Conservation (phyloP, 2,113 vertebrate species). For the Festucalex cinctus region DNA sequence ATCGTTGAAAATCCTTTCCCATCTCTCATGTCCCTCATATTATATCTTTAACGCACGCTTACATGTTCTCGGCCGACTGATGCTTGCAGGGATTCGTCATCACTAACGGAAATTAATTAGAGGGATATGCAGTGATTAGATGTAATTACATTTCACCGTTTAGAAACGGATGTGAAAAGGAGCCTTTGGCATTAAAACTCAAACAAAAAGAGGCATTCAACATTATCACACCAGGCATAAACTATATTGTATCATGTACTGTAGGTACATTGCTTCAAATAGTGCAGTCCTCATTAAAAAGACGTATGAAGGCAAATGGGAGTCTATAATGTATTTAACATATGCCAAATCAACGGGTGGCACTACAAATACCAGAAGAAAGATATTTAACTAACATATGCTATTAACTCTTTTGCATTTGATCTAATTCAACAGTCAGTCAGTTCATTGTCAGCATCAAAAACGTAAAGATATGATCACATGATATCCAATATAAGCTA, state of each 20-base stretch:
- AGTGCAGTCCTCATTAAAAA: no score
- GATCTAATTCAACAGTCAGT: background rate
- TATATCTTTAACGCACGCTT: conserved; percentile 10
- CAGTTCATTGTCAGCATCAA: no score
- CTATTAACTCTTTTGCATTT: background rate
- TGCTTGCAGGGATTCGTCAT: conserved; percentile 18
- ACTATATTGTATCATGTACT: no score
- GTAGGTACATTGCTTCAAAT: no score
- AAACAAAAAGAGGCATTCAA: conserved; percentile 8
- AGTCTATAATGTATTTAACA: background rate
- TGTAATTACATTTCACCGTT: conserved; percentile 38
- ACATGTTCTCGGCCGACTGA: conserved; percentile 23
- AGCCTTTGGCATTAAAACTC: conserved; percentile 2
- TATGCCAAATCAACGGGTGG: background rate
- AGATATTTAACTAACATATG: background rate
- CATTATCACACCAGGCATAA: background rate
- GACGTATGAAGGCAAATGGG: no score
- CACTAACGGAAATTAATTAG: conserved; percentile 29
- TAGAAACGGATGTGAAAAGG: conserved; percentile 4
- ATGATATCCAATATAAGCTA: no score
- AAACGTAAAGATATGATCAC: no score
- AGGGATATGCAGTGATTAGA: conserved; percentile 15
- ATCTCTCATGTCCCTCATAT: conserved; percentile 14
- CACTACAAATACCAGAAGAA: background rate
- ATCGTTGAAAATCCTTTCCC: conserved; percentile 27